Conservation (phyloP, 2,888 invertebrate species). For the Lochmaea capreae region DNA sequence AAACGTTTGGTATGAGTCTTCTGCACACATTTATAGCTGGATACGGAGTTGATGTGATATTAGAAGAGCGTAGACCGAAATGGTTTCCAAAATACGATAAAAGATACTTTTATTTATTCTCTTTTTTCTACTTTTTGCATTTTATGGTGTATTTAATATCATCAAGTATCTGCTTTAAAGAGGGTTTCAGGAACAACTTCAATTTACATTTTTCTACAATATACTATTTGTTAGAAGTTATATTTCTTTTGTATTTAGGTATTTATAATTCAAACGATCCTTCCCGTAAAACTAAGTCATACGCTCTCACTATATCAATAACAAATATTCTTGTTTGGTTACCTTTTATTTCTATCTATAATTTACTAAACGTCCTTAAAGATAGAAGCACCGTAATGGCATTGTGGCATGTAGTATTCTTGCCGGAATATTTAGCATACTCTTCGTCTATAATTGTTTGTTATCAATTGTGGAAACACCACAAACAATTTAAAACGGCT, state of each 20-base stretch:
- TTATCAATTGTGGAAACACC: slow-evolving; percentile 38
- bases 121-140: slow-evolving; percentile 44
- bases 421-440: slow-evolving; percentile 45
- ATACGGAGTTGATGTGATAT: slow-evolving; percentile 45
- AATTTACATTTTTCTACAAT: slow-evolving; percentile 40
- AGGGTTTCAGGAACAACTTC: slow-evolving; percentile 36
- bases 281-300: slow-evolving; percentile 26
- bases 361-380: slow-evolving; percentile 36
- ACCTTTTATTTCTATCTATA: slow-evolving; percentile 41
- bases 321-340: slow-evolving; percentile 37
- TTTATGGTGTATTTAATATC: slow-evolving; percentile 42
- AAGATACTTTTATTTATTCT: slow-evolving; percentile 41
- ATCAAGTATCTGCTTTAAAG: slow-evolving; percentile 43
- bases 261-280: slow-evolving; percentile 25
- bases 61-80: slow-evolving; percentile 31
- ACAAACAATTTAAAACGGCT: slow-evolving; percentile 40
- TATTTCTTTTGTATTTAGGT: slow-evolving; percentile 34
- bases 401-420: slow-evolving; percentile 42
- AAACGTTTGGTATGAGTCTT: slow-evolving; percentile 43
- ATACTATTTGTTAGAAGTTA: slow-evolving; percentile 35
- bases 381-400: slow-evolving; percentile 29
- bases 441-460: slow-evolving; percentile 32
- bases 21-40: slow-evolving; percentile 43
- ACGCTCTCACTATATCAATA: slow-evolving; percentile 35
- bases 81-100: slow-evolving; percentile 44